Base-by-base conservation (phyloP, 2,113 vertebrate species). In the Halichoerus grypus region DNA sequence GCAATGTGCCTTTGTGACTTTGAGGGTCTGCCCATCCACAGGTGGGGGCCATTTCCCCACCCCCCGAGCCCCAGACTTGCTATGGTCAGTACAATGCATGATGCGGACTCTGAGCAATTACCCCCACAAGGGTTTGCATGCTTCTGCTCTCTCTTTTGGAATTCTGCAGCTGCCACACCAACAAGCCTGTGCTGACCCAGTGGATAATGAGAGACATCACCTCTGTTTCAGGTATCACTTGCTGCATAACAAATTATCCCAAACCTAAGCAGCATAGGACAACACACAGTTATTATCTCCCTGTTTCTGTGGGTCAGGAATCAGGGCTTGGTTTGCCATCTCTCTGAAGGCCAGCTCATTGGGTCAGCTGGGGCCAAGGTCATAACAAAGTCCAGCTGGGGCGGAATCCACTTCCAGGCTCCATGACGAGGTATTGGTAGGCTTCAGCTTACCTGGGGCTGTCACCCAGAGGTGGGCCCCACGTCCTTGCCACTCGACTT, bases 31-130 rank as follows among this genome's bases (percentile, higher is more conserved):
- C 61, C 33, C 2, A 5, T 24, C 24, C 4, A 9, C 26, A 28
- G 36, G 19, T 8, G 11, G 11, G 31, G 39, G 31, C 22, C 21
- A 2, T 26, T 36, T 33, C 16, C 16, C 33, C 3, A 3, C 8
- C 46, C 46, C 22, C n/a, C 14, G 36, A 31, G 10, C 26, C 15
- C 1, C 15, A 42, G 63, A 18, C 31, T 85, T 55, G 13, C 2
- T 0, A 22, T 7, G 6, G 26, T 21, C 36, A 1, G 0, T 13
- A 19, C 81, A 7, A 39, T 0, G 3, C 36, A 26, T 11, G 7
- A 1, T 14, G 8, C 0, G 0, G 14, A 1, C 18, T 19, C 57
- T 33, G 5, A 36, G 31, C 46, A 46, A 1, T 22, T 53, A 28
- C 49, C 24, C 24, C 53, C 21, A 6, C 1, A n/a, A 28, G 15